Base-by-base conservation (phyloP, 2,797 vertebrate species). In the Chelmon rostratus region DNA sequence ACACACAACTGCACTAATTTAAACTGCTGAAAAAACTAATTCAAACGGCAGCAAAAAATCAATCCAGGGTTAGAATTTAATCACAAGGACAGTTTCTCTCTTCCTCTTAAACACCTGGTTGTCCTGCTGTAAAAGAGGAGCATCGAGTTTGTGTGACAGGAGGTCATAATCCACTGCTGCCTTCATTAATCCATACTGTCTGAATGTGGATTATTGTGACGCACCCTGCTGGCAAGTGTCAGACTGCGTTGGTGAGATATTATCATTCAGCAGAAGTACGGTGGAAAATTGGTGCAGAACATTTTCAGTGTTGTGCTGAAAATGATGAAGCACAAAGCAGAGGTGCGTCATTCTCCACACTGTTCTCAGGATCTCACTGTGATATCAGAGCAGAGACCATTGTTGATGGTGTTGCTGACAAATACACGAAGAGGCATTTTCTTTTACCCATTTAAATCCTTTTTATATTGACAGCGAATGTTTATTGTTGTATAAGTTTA, bases 301-400 rank as follows among this genome's bases (percentile, higher is more conserved):
- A 28, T 16, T 54, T 54, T 33, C 2, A 25, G 5, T 37, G n/a
- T 40, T 15, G 10, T 1, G 13, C 37, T 54, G 6, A 62, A 63
- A 25, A 52, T 16, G 19, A 67, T 50, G 66, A 21, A 12, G 46
- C 68, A 35, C 62, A 44, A 61, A 59, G 64, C 47, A 62, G 7
- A 47, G 46, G 31, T 18, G 33, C 35, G 25, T 52, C 23, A 25
- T 63, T 33, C 16, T 42, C 16, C 44, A n/a, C 19, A 59, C 49
- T 58, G 35, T 25, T 58, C 15, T 35, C 64, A 49, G 18, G 42
- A 57, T 33, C 23, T 50, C n/a, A 49, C 49, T 47, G 49, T 42
- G 40, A 42, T 42, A 13, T 42, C 5, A 44, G 42, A 44, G 5
- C 42, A 15, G 15, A 16, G 6, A 46, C 44, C 4, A 38, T 11